Evolutionary conservation across 1,140 invertebrate genomes (phyloP).

Genomic region (Notospermus geniculatus): DNA sequence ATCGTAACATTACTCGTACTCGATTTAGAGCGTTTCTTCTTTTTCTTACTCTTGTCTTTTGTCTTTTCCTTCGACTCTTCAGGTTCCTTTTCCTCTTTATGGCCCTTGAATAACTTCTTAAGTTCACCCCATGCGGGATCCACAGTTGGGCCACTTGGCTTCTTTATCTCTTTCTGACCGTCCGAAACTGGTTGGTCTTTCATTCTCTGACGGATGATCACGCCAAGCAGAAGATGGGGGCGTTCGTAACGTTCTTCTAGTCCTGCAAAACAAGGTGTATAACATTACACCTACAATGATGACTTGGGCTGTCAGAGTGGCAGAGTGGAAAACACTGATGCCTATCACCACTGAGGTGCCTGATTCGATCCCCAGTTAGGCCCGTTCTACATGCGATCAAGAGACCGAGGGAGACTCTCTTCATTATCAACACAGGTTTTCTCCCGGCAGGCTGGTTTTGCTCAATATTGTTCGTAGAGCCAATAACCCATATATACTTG

Average conservation of each 20-base stretch:
- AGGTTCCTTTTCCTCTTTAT: too few relatives aligned
- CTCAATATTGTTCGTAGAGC: background rate
- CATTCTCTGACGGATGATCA: constrained; percentile 72
- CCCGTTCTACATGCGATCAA: background rate
- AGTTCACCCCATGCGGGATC: constrained; percentile 1
- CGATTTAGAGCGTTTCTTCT: too few relatives aligned
- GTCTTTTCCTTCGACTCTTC: too few relatives aligned
- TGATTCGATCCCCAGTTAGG: too few relatives aligned
- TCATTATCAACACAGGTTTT: too few relatives aligned
- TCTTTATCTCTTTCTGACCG: constrained; percentile 8
- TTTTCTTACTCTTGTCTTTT: too few relatives aligned
- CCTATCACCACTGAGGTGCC: too few relatives aligned
- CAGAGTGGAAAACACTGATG: too few relatives aligned
- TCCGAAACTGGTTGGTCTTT: constrained; percentile 45
- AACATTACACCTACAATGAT: background rate
- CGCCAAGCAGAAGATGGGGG: constrained; percentile 78
- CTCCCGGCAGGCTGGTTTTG: background rate
- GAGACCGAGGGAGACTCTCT: background rate
- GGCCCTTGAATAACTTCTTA: background rate
- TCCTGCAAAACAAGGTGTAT: constrained; percentile 54
- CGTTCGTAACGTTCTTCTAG: constrained; percentile 66
- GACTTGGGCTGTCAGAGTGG: too few relatives aligned
- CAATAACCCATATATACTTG: too few relatives aligned
- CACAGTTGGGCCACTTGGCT: background rate
- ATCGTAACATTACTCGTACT: too few relatives aligned